Evolutionary conservation across 2,888 invertebrate species (phyloP).

Genomic region (Trissolcus japonicus): DNA sequence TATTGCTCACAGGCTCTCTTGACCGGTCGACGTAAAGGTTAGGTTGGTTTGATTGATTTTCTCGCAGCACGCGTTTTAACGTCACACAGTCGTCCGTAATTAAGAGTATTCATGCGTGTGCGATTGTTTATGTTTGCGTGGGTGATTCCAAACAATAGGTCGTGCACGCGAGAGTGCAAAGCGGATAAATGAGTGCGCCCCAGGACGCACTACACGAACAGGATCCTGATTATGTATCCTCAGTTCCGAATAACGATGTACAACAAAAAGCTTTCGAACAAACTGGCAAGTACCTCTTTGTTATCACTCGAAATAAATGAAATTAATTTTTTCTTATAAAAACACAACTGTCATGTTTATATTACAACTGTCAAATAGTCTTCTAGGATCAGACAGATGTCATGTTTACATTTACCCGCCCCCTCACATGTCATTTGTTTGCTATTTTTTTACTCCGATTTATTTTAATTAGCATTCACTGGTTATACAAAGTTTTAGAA

Average conservation of each 20-base stretch:
- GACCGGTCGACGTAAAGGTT: too few species aligned
- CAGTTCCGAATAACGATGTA: slow-evolving; percentile 62
- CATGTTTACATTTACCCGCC: too few species aligned
- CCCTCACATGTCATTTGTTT: too few species aligned
- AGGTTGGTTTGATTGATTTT: too few species aligned
- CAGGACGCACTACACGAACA: slow-evolving; percentile 54
- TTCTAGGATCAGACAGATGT: too few species aligned
- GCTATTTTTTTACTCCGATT: too few species aligned
- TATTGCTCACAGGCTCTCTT: too few species aligned
- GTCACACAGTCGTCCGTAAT: too few species aligned
- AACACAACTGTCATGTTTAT: background rate
- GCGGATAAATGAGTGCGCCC: slow-evolving; percentile 44
- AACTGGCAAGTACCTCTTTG: slow-evolving; percentile 59
- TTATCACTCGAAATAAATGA: background rate
- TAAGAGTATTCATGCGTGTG: background rate
- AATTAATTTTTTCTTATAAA: background rate
- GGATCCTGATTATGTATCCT: slow-evolving; percentile 72
- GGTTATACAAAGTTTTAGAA: too few species aligned
- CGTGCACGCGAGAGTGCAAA: slow-evolving; percentile 56
- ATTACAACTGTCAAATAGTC: too few species aligned
- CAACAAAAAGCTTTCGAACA: slow-evolving; percentile 69
- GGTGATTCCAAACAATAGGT: slow-evolving; percentile 11
- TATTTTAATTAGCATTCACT: too few species aligned
- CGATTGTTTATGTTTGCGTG: slow-evolving; percentile 29
- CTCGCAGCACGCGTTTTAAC: too few species aligned